Evolutionary conservation across 2,113 vertebrate species (phyloP), one percentile per base, ranked within the genome.

Genomic region (Bujurquina vittata): DNA sequence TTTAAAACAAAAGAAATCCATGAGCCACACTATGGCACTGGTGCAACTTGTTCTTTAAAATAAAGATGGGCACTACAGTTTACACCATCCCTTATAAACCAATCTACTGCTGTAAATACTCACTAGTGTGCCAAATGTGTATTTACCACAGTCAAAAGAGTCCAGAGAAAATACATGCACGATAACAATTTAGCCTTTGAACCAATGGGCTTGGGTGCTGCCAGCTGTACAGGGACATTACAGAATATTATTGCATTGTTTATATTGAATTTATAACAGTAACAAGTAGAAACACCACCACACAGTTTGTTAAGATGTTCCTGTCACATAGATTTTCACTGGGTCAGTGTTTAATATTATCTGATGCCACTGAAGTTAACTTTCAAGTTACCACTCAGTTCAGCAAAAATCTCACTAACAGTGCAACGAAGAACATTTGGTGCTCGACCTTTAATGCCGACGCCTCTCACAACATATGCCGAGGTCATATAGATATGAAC

Each of bases 401-500:
- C 63, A 49, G 40, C 11, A 46, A 43, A 43, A 43, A 43, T 43
- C 40, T 43, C 10, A 20, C 18, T 20, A 20, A 10, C 18, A 10
- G 8, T 20, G 23, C 3, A 14, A 40, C 23, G 23, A 10, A 26
- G 54, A 20, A 43, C 5, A 1, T 57, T 40, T 18, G 73, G 33
- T 2, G 10, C 37, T 43, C 2, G 2, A 59, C 37, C 55, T 59
- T 58, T 46, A 74, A 29, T 59, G 0, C 56, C 4, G 22, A n/a
- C 1, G 20, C n/a, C 10, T 62, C 31, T 58, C 18, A 35, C 29
- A 10, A n/a, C 75, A 76, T 37, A 61, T 67, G 59, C 17, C 17
- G 40, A 52, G 49, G n/a, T 29, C 67, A 65, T 75, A 75, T 35
- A 63, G 40, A 83, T n/a, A 77, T 43, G 37, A 77, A 79, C 55